phyloP scores from a whole-genome alignment of 2,113 vertebrate genomes.

The Sebastes schlegelii region DNA sequence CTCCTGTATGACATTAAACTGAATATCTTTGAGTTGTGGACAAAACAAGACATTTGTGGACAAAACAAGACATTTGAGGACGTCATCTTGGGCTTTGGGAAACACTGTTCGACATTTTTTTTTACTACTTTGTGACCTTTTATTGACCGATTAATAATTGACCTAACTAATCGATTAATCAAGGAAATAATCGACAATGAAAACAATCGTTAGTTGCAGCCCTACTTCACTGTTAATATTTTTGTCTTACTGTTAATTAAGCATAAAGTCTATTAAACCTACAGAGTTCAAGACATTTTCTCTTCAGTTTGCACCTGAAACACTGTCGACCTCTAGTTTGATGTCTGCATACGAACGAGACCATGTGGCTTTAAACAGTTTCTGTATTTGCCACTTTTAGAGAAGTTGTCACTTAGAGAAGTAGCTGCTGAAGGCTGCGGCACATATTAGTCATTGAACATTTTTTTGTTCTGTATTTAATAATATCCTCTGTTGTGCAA shows the following conservation, averaged over 20 bases:
- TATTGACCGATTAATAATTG: no score
- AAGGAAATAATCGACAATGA: no score
- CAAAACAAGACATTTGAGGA: no score
- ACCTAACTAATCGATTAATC: no score
- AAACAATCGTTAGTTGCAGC: no score
- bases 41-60: no score
- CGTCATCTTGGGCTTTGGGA: no score
- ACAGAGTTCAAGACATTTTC: background rate
- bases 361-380: background rate
- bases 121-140: no score
- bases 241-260: background rate
- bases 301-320: background rate
- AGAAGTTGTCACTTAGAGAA: slow-evolving; percentile 50
- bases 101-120: no score
- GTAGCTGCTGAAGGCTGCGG: background rate
- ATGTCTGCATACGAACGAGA: background rate
- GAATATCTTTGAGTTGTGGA: no score
- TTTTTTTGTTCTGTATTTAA: background rate
- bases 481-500: background rate
- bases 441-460: slow-evolving; percentile 4
- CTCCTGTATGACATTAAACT: no score
- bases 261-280: background rate
- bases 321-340: background rate
- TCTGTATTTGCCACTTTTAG: slow-evolving; percentile 22
- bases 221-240: background rate